Evolutionary conservation across 2,797 vertebrate genomes (phyloP).

Genomic region (Cossypha polioptera): DNA sequence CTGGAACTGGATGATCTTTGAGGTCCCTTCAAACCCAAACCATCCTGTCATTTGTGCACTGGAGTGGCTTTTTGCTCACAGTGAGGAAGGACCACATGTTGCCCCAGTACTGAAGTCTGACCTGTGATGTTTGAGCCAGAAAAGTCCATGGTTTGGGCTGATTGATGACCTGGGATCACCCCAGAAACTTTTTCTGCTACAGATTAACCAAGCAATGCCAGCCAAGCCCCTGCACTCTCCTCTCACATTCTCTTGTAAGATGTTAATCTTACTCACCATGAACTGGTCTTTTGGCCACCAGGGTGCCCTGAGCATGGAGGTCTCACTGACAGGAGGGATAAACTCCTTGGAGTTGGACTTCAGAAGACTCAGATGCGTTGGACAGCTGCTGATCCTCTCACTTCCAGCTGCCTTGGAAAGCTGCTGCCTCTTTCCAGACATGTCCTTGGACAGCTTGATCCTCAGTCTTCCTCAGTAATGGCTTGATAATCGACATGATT

Average conservation of each 20-base stretch:
- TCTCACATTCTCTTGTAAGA: not conserved
- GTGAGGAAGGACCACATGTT: not conserved
- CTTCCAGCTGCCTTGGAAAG: not conserved
- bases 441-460: not conserved
- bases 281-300: not conserved
- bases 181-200: not conserved
- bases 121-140: not conserved
- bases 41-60: not conserved
- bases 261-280: not conserved
- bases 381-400: not conserved
- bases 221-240: not conserved
- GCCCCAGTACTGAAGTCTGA: not conserved
- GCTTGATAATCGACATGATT: not conserved
- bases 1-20: not conserved
- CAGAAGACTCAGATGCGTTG: not conserved
- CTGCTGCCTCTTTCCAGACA: not conserved
- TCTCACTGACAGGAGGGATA: not conserved
- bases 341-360: not conserved
- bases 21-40: not conserved
- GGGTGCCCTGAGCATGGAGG: not conserved
- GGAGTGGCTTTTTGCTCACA: not conserved
- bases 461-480: not conserved
- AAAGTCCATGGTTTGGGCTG: not conserved
- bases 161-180: not conserved
- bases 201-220: rapidly evolving